phyloP scores from a whole-genome alignment of 2,113 vertebrate species.

The Malurus melanocephalus region DNA sequence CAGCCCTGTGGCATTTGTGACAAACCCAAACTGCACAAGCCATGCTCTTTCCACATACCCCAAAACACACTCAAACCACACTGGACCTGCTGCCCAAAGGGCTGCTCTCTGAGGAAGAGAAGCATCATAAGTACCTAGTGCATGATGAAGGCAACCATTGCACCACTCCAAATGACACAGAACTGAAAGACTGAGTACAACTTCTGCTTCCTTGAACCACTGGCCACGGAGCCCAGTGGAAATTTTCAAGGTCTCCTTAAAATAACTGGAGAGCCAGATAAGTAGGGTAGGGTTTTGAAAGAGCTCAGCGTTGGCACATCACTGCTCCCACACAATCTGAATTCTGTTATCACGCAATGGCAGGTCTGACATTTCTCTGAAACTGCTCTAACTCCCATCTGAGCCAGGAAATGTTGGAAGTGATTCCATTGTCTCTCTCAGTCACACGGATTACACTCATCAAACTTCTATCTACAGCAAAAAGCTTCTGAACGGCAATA shows the following conservation, averaged over 20 bases:
- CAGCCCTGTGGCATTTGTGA: not conserved
- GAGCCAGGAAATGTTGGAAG: constrained; percentile 39
- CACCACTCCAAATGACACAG: not conserved
- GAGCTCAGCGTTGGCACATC: not conserved
- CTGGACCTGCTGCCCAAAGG: not conserved
- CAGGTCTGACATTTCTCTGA: constrained; percentile 35
- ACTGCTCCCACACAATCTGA: constrained; percentile 7
- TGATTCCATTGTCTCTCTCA: constrained; percentile 16
- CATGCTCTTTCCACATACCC: not conserved
- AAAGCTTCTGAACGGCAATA: not conserved
- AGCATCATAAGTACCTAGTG: not conserved
- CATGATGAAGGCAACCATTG: not conserved
- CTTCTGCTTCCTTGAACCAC: not conserved
- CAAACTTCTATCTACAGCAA: not conserved
- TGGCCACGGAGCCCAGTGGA: not conserved
- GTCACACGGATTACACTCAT: not conserved
- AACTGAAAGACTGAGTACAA: not conserved
- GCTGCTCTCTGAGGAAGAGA: not conserved
- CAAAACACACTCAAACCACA: not conserved
- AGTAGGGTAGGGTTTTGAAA: not conserved
- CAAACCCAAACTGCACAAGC: not conserved
- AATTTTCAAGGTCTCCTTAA: not conserved
- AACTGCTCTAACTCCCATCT: not conserved
- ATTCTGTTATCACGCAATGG: not conserved
- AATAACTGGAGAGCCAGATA: not conserved